Evolutionary conservation across 2,797 vertebrate genomes (phyloP).

Genomic region (Sebastes cheni): DNA sequence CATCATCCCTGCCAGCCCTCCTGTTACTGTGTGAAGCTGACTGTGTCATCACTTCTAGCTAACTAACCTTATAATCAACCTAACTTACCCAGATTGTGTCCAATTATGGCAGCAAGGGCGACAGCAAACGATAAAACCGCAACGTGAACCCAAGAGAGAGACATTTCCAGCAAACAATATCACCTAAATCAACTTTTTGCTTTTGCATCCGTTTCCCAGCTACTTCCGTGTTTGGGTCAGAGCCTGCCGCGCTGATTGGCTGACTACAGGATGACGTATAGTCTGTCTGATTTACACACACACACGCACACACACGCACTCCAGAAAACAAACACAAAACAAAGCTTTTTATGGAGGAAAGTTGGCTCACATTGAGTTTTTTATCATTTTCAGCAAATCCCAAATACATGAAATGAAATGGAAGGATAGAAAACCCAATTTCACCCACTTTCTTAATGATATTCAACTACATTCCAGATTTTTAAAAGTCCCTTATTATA

Average conservation of each 20-base stretch:
- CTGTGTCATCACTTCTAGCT: background rate
- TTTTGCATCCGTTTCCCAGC: background rate
- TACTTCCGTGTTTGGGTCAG: slow-evolving; percentile 69
- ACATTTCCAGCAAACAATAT: slow-evolving; percentile 9
- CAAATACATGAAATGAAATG: background rate
- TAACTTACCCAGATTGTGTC: slow-evolving; percentile 45
- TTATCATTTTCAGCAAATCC: background rate
- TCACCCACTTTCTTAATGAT: background rate
- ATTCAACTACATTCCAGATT: background rate
- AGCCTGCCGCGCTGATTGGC: slow-evolving; percentile 48
- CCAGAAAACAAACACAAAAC: background rate
- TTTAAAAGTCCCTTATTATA: no score
- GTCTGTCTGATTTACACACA: fast-evolving
- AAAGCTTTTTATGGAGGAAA: background rate
- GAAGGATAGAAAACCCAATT: background rate
- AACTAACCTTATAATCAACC: no score
- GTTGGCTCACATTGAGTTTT: background rate
- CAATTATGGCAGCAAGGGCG: slow-evolving; percentile 9
- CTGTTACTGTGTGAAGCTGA: no score
- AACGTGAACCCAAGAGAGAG: slow-evolving; percentile 15
- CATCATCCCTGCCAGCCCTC: no score
- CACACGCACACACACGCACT: fast-evolving
- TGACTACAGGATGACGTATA: slow-evolving; percentile 6
- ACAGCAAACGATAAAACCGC: slow-evolving; percentile 47
- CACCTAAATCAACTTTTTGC: background rate